phyloP scores from a whole-genome alignment of 2,888 invertebrate genomes.

The Dolichomitus sp. region DNA sequence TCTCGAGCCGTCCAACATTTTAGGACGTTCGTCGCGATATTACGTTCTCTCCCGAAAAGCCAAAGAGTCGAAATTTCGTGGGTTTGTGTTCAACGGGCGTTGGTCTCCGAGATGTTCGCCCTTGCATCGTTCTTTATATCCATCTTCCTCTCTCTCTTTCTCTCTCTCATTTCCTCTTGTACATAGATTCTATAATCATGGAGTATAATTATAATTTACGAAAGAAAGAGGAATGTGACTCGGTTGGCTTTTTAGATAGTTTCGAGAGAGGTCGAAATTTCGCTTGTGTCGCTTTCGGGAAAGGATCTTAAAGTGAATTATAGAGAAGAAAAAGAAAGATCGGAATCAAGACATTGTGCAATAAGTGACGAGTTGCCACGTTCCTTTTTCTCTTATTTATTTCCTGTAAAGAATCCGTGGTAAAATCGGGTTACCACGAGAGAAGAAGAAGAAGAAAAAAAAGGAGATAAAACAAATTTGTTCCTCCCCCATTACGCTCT shows the following conservation, averaged over 20 bases:
- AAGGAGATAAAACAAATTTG: constrained; percentile 10
- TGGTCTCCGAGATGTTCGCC: constrained; percentile 3
- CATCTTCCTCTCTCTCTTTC: constrained; percentile 29
- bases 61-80: constrained; percentile 32
- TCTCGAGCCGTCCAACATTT: constrained; percentile 24
- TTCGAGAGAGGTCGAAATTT: constrained; percentile 22
- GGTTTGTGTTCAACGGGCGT: constrained; percentile 30
- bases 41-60: constrained; percentile 34
- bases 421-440: constrained; percentile 23
- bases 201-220: constrained; percentile 51
- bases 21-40: constrained; percentile 16
- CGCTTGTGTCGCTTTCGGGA: constrained; percentile 6
- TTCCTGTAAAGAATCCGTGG: constrained; percentile 18
- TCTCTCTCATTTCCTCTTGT: constrained; percentile 54
- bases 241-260: not conserved
- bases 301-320: not conserved
- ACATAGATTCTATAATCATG: constrained; percentile 51
- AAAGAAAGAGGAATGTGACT: constrained; percentile 38
- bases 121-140: constrained; percentile 30
- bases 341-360: constrained; percentile 26
- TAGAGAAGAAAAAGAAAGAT: constrained; percentile 9
- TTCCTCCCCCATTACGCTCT: constrained; percentile 29
- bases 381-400: constrained; percentile 49
- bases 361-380: constrained; percentile 35
- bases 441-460: constrained; percentile 8